Base-by-base conservation (phyloP, 23 tunicate species). In the Trididemnum clinides region DNA sequence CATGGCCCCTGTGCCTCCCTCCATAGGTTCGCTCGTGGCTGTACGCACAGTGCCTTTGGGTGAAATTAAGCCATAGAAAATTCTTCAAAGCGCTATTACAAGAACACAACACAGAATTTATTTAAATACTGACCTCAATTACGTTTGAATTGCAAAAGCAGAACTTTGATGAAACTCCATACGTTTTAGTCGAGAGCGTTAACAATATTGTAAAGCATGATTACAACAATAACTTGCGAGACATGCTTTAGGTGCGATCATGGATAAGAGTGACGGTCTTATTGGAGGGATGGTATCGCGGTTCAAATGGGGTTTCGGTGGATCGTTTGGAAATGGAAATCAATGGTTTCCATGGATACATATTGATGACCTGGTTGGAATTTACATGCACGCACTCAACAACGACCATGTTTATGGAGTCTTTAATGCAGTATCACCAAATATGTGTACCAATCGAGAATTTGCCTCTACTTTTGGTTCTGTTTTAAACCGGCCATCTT, bases 291-390 rank as follows among this genome's bases (percentile, higher is more conserved):
- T 94, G 82, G 19, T 37, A 28, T 72, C 64, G 5, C 87, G 88
- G 2, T 89, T 81, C 57, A 54, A 62, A 36, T 29, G 85, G 27
- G 94, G 94, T 30, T 49, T 96, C 7, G 99, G 96, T 63, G 99
- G 99, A 22, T 77, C 85, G 18, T 50, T 82, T 39, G 88, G 88
- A 1, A 19, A 29, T 50, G 96, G 96, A 0, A 73, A 62, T 5
- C 99, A 96, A 39, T 87, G 81, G 77, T 96, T 96, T 75, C 92
- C 95, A 31, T 96, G 99, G 99, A 84, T 96, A 62, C 99, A 96
- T 50, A 80, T 87, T 26, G 93, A 91, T 21, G 99, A 96, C 50
- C 30, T 91, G 31, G 96, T 80, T 20, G 92, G 90, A n/a, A 88
- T 96, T 23, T 91, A 84, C 59, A 51, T 78, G 59, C 92, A 87